Evolutionary conservation across 2,797 vertebrate species (phyloP).

Genomic region (Melanotaenia nigrans): DNA sequence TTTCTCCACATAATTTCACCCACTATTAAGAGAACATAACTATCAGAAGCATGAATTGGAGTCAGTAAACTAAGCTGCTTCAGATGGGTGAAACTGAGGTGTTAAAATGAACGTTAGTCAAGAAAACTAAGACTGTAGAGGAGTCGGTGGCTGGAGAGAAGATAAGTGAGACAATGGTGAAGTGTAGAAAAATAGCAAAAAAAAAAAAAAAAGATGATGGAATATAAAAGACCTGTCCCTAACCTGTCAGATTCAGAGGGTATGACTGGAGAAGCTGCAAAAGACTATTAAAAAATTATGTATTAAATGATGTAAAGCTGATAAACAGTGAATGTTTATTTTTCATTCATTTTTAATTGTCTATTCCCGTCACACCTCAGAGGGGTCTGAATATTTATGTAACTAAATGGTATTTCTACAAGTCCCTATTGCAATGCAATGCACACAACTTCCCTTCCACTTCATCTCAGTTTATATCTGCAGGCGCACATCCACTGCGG

Average conservation of each 20-base stretch:
- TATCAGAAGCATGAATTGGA: conserved; percentile 27
- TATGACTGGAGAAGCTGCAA: accelerated
- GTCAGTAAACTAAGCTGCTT: conserved; percentile 36
- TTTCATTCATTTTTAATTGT: too few relatives aligned
- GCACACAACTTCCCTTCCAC: background rate
- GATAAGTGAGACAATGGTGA: background rate
- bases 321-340: too few relatives aligned
- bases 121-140: conserved; percentile 19
- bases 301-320: background rate
- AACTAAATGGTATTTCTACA: background rate
- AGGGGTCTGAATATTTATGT: background rate
- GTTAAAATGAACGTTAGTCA: conserved; percentile 29
- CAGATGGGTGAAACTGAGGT: conserved; percentile 3
- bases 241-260: background rate
- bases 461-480: conserved; percentile 9
- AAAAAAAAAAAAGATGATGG: background rate
- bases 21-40: conserved; percentile 41
- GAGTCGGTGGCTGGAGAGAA: conserved; percentile 4
- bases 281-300: background rate
- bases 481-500: conserved; percentile 5
- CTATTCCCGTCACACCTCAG: too few relatives aligned
- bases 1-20: conserved; percentile 34
- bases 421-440: background rate
- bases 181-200: background rate
- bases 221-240: background rate